Percentiles rank a stretch among this genome's conserved stretches.
phyloP scores from a whole-genome alignment of 2,888 invertebrate species.

The Julus scandinavius region DNA sequence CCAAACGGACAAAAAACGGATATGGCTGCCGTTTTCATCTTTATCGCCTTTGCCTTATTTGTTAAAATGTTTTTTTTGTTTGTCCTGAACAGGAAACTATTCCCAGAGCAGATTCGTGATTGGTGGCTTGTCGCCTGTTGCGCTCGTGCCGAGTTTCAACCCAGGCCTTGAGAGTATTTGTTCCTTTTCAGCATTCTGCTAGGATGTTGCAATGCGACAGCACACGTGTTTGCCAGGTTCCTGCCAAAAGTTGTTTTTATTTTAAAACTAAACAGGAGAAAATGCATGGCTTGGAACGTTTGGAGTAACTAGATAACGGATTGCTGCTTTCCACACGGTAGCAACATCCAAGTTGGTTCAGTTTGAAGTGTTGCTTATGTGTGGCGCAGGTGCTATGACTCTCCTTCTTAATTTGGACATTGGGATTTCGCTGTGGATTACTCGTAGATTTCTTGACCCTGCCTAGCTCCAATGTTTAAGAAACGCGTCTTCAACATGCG shows the following conservation, averaged over 20 bases:
- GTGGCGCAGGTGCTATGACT: not conserved
- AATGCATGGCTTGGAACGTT: not conserved
- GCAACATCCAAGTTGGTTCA: not conserved
- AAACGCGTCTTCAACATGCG: not conserved
- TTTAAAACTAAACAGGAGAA: not conserved
- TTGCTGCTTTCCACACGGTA: not conserved
- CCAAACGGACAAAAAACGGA: not conserved
- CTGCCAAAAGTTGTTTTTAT: not conserved
- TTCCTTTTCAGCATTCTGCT: conserved; percentile 5
- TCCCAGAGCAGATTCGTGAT: not conserved
- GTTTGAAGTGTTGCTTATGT: too few species aligned
- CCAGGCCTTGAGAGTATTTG: conserved; percentile 17
- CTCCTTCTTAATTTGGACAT: not conserved
- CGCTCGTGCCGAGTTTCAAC: conserved; percentile 3
- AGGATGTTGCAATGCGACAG: not conserved
- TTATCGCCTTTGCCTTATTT: not conserved
- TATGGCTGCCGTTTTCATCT: not conserved
- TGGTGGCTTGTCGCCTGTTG: not conserved
- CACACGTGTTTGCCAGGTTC: not conserved
- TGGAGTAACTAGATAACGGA: not conserved
- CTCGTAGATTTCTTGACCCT: not conserved
- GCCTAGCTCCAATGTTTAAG: not conserved
- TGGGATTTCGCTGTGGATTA: not conserved
- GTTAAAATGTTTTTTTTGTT: not conserved
- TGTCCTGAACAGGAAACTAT: conserved; percentile 18